These are phyloP conservation scores for Chrysodeixis includens DNA, from an alignment of 2,888 invertebrate species.

Conservation along the genomic window DNA sequence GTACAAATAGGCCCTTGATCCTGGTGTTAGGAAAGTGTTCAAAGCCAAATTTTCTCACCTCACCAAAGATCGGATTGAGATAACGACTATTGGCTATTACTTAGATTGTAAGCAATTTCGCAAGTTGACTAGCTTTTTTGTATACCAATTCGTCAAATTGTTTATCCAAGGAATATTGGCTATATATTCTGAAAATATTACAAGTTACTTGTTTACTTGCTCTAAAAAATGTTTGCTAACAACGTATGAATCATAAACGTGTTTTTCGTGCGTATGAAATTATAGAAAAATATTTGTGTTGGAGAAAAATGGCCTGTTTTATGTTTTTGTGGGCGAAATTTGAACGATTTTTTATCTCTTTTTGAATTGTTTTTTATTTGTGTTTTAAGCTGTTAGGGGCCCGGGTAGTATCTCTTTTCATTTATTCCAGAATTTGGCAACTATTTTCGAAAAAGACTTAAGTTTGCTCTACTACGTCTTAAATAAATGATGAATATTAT, in stretches of 20 bases:
- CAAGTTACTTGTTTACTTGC: slow-evolving; percentile 19
- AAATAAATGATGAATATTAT: no score
- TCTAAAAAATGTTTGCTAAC: slow-evolving; percentile 29
- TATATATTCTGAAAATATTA: slow-evolving; percentile 38
- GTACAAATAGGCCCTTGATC: no score
- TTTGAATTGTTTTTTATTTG: background rate
- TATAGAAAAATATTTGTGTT: background rate
- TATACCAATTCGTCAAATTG: slow-evolving; percentile 44
- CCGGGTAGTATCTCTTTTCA: no score
- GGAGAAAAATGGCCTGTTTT: background rate
- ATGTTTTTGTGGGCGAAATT: no score
- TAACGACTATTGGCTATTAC: slow-evolving; percentile 73
- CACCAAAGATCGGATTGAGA: slow-evolving; percentile 53
- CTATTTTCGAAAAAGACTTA: no score
- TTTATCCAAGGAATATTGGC: slow-evolving; percentile 36
- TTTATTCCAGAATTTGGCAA: no score
- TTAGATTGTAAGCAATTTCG: slow-evolving; percentile 66
- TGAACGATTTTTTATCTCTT: background rate
- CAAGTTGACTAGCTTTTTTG: slow-evolving; percentile 56
- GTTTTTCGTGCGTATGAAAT: background rate
- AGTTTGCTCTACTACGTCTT: no score
- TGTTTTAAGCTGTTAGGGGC: background rate
- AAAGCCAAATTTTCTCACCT: slow-evolving; percentile 70
- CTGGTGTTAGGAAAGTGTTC: slow-evolving; percentile 69
- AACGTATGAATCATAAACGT: background rate